Evolutionary conservation across 2,113 vertebrate genomes (phyloP), one percentile per base, ranked within the genome.

Genomic region (Rhabdornis inornatus): DNA sequence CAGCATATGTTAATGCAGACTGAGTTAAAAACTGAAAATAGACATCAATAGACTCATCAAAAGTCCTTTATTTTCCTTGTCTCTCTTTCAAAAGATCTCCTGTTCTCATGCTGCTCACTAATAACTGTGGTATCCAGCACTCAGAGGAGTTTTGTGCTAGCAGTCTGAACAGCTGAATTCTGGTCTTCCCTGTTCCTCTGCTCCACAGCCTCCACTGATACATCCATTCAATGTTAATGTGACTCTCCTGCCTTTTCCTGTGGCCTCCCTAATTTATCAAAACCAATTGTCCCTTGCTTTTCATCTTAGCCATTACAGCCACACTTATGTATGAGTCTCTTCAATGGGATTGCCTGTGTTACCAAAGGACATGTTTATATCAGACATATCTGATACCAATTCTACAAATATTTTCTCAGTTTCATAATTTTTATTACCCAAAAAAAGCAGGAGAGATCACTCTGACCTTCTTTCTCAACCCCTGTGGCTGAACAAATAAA

Each of bases 241-340:
- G 74, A 42, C 50, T 39, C 33, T 85, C 40, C 33, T 89, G 79
- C 42, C 50, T 88, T 85, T 66, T 70, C 55, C 55, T 72, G 24
- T 57, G n/a, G 35, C 77, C 45, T 77, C 59, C 10, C 35, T 80
- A 66, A 83, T 93, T 89, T 60, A 74, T 49, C 42, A 61, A 69
- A 81, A 56, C 13, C 37, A 79, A 4, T 42, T 87, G 21, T 76
- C 24, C 31, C 28, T 78, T 35, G 37, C 17, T 44, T 82, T 89
- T 52, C 55, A 35, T 19, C 12, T 64, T 3, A 50, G 52, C 10
- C 72, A 44, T 55, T 42, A 8, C n/a, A 71, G 31, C 9, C 33
- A 27, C 11, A 5, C 39, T 15, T 37, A 25, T 4, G 25, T 15
- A 20, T 0, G 1, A n/a, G 30, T 14, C 10, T 17, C 37, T 45